Percentiles rank a stretch among this genome's conserved stretches.
phyloP scores from a whole-genome alignment of 2,113 vertebrate genomes.

The Hypomesus transpacificus region DNA sequence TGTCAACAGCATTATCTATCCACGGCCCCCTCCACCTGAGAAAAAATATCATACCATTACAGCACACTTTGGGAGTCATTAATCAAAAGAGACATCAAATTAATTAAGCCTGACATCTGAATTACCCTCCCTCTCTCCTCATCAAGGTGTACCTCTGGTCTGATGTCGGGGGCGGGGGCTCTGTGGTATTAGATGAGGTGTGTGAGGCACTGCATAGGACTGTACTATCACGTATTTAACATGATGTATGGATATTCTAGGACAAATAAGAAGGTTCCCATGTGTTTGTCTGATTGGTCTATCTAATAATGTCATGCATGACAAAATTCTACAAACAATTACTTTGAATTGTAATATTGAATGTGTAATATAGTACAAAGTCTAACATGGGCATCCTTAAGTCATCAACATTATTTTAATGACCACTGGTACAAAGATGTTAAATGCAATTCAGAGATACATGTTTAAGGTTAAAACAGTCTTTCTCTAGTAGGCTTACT shows the following conservation, averaged over 20 bases:
- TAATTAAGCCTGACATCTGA: constrained; percentile 68
- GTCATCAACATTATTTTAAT: too few species aligned
- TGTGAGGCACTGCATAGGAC: constrained; percentile 49
- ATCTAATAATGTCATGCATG: constrained; percentile 52
- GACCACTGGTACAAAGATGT: too few species aligned
- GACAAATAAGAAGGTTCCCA: constrained; percentile 39
- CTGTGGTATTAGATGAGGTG: constrained; percentile 4
- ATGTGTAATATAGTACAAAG: too few species aligned
- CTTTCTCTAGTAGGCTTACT: too few species aligned
- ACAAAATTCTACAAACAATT: constrained; percentile 23
- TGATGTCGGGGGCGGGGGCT: constrained; percentile 34
- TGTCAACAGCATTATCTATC: constrained; percentile 55
- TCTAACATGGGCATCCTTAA: too few species aligned
- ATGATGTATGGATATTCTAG: constrained; percentile 26
- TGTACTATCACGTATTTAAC: constrained; percentile 38
- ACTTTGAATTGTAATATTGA: neutral
- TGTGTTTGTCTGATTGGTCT: constrained; percentile 42
- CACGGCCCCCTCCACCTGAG: constrained; percentile 9
- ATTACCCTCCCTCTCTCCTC: constrained; percentile 48
- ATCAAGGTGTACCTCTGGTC: constrained; percentile 46
- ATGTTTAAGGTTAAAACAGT: too few species aligned
- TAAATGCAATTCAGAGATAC: too few species aligned
- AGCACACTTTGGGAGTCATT: constrained; percentile 75
- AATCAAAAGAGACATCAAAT: constrained; percentile 79
- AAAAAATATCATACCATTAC: constrained; percentile 62